A percentile compares a stretch with the other conserved stretches of the same genome.
phyloP scores from a whole-genome alignment of 1,140 invertebrate genomes.

The Contarinia nasturtii region DNA sequence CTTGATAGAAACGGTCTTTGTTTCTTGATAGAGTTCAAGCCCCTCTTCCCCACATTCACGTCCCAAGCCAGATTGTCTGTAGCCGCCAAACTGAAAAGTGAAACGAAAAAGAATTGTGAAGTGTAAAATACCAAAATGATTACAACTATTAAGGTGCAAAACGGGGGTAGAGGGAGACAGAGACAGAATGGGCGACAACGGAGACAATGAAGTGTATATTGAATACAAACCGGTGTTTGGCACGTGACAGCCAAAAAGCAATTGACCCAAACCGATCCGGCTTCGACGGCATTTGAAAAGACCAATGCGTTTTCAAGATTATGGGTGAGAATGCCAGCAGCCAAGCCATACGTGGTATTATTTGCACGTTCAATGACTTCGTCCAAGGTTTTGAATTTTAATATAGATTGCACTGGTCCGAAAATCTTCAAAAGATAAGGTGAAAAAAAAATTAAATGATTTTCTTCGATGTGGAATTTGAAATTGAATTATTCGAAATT shows the following conservation, averaged over 20 bases:
- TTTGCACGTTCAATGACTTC: conserved; percentile 75
- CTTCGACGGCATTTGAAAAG: conserved; percentile 49
- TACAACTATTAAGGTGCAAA: too few relatives aligned
- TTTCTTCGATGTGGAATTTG: not conserved
- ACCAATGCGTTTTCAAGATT: conserved; percentile 55
- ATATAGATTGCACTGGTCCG: conserved; percentile 72
- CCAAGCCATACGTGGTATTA: conserved; percentile 67
- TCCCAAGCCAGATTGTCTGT: conserved; percentile 58
- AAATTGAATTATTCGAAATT: too few relatives aligned
- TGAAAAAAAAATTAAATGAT: not conserved
- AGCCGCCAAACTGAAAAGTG: conserved; percentile 59
- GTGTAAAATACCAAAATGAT: too few relatives aligned
- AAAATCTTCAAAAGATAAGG: conserved; percentile 42
- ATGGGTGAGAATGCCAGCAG: conserved; percentile 65
- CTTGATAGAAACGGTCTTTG: conserved; percentile 11
- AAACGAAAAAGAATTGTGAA: too few relatives aligned
- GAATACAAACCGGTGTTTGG: conserved; percentile 51
- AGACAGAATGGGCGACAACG: too few relatives aligned
- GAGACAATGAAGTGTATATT: not conserved
- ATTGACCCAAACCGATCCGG: conserved; percentile 78
- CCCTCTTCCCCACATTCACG: conserved; percentile 34
- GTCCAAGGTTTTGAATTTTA: conserved; percentile 69
- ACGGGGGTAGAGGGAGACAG: too few relatives aligned
- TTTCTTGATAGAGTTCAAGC: conserved; percentile 12
- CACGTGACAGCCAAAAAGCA: conserved; percentile 49